These are phyloP conservation scores for Caenorhabditis briggsae DNA, from an alignment of 1,140 invertebrate species.

Conservation along the genomic window DNA sequence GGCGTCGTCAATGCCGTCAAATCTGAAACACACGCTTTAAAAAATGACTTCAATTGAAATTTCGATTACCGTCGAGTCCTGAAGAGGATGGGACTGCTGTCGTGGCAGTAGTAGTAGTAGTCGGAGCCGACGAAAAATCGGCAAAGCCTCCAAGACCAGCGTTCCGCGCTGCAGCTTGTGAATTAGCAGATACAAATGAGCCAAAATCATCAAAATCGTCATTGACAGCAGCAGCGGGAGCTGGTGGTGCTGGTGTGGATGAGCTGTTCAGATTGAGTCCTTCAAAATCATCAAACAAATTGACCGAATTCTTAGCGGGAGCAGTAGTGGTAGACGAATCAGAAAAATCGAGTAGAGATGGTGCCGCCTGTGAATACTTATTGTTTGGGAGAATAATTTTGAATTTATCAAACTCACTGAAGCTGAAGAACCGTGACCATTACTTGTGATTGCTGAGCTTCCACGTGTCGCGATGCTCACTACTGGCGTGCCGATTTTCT, in stretches of 20 bases:
- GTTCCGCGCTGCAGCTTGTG: not conserved
- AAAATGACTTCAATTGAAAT: not conserved
- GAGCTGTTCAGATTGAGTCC: not conserved
- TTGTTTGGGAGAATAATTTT: not conserved
- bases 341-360: slow-evolving; percentile 37
- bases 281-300: slow-evolving; percentile 11
- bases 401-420: not conserved
- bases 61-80: not conserved
- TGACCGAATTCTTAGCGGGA: not conserved
- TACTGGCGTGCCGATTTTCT: slow-evolving; percentile 7
- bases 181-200: slow-evolving; percentile 9
- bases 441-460: not conserved
- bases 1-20: not conserved
- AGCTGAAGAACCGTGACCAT: not conserved
- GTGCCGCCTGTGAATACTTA: not conserved
- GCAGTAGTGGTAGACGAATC: not conserved
- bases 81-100: slow-evolving; percentile 2
- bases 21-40: not conserved
- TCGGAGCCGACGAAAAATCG: slow-evolving; percentile 17
- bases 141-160: not conserved
- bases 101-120: slow-evolving; percentile 10
- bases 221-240: not conserved
- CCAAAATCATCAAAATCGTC: slow-evolving; percentile 60
- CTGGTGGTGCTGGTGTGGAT: not conserved
- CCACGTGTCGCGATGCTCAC: slow-evolving; percentile 16